Evolutionary conservation across 2,797 vertebrate species (phyloP), one percentile per base, ranked within the genome.

Genomic region (Margarornis squamiger): DNA sequence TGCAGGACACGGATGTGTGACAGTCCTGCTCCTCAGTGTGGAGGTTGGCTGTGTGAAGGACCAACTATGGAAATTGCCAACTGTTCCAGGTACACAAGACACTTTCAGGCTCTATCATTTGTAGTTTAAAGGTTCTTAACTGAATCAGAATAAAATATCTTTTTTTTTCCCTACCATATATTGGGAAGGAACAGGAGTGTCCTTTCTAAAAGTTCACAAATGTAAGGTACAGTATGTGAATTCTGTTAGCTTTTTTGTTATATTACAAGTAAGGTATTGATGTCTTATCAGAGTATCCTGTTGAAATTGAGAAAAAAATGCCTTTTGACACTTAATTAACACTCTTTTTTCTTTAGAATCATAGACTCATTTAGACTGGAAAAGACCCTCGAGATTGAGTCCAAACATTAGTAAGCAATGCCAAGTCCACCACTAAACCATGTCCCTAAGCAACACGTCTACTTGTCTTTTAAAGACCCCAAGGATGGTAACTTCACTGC

Each of bases 61-160:
- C 98, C 98, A 92, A 98, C 98, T 14, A 98, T 99, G 92, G 99
- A 99, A 96, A 99, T 99, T 24, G 98, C 99, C 89, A 99, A 99
- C 97, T 99, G 99, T 85, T 99, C 99, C 97, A 99, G 99, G 99
- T 99, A 96, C 13, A 71, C 41, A 21, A 58, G 36, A 45, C 32
- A 54, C 70, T 61, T 34, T 51, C 61, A 71, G 7, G 14, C 51
- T 79, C 12, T 32, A 3, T 61, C 1, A 0, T 30, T 59, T 52
- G 10, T 27, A 15, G 19, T 67, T 80, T 22, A 12, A 32, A 41
- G 4, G 2, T 30, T 54, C 45, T 78, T 27, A 65, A 68, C 16
- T 21, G 68, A 16, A 39, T 61, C 39, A 61, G 54, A 71, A 29
- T 30, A 63, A 34, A 76, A 30, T 52, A 7, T 52, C 17, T 39